Evolutionary conservation across 2,888 invertebrate genomes (phyloP), one percentile per base, ranked within the genome.

Genomic region (Pedicia rivosa): DNA sequence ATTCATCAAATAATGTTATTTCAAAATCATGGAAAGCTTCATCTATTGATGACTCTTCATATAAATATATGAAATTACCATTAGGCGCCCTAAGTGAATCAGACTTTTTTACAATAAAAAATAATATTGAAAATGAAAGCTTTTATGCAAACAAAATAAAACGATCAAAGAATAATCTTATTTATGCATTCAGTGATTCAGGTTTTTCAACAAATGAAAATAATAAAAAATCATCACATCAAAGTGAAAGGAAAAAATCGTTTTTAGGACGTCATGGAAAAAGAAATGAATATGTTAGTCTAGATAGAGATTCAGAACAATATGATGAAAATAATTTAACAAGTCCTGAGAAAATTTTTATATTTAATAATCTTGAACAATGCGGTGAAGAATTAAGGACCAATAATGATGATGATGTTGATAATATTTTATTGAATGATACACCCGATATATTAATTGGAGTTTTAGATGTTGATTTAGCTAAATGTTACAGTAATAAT

Each of bases 51-150:
- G 35, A 35, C 26, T n/a, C 35, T 16, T 7, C 35, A 7, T 35
- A 16, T 25, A 35, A 35, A 13, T 25, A 35, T 26, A 35, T 25
- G 3, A 45, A 49, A 5, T 42, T 48, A 24, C 56, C 53, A 39
- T 54, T 50, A 39, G 50, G 59, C 2, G 60, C 61, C 3, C 43
- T 56, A 1, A 61, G 61, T 40, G 59, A 60, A 39, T 54, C 56
- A 5, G 61, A 60, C 43, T 60, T 60, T 31, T 59, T 59, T 13
- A 48, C 54, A 5, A 45, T 61, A 42, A 59, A 55, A 40, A 52
- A 40, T 27, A 41, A 27, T 14, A 15, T 25, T 15, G 35, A 35
- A 35, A 25, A 26, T 13, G 19, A 32, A 8, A 32, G 20, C 5
- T 14, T 17, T 20, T 20, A 22, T 22, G 8, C 5, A 20, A 20